A percentile compares a stretch with the other conserved stretches of the same genome.
Conservation (phyloP, 2,113 vertebrate species). For the Brachyhypopomus occidentalis region DNA sequence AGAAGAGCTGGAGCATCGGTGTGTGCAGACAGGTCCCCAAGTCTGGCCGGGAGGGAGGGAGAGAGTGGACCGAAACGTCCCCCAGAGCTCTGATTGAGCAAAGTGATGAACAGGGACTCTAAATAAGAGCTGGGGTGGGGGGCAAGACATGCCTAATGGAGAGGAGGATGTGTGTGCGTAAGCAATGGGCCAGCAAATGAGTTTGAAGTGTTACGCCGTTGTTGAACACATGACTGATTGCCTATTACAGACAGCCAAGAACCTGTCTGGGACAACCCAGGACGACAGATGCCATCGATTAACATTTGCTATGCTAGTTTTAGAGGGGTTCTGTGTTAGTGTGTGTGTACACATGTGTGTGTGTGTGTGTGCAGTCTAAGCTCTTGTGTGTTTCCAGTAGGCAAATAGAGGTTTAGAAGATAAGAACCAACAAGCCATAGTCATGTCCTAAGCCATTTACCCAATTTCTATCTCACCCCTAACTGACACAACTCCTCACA, state of each 20-base stretch:
- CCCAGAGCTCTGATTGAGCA: slow-evolving; percentile 18
- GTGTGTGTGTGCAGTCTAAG: slow-evolving; percentile 3
- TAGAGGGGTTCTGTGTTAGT: neutral
- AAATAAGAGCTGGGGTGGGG: slow-evolving; percentile 18
- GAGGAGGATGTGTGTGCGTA: neutral
- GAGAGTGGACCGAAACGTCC: neutral
- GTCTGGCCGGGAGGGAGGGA: neutral
- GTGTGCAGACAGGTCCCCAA: slow-evolving; percentile 15
- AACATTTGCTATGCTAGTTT: neutral
- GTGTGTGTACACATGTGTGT: slow-evolving; percentile 10
- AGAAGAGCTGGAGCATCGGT: slow-evolving; percentile 25
- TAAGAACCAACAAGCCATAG: slow-evolving; percentile 64
- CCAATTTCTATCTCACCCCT: slow-evolving; percentile 61
- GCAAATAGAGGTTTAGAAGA: slow-evolving; percentile 66
- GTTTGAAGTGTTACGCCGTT: slow-evolving; percentile 13
- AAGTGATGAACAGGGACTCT: slow-evolving; percentile 19
- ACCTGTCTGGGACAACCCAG: neutral
- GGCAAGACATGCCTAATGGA: slow-evolving; percentile 10
- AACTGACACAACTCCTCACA: slow-evolving; percentile 59
- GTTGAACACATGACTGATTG: slow-evolving; percentile 30
- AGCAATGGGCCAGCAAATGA: slow-evolving; percentile 38
- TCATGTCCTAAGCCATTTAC: slow-evolving; percentile 69
- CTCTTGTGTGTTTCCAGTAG: slow-evolving; percentile 48
- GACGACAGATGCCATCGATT: slow-evolving; percentile 24
- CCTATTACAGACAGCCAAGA: slow-evolving; percentile 30